Evolutionary conservation across 2,888 invertebrate genomes (phyloP), one percentile per base, ranked within the genome.

Genomic region (Neoascia interrupta): DNA sequence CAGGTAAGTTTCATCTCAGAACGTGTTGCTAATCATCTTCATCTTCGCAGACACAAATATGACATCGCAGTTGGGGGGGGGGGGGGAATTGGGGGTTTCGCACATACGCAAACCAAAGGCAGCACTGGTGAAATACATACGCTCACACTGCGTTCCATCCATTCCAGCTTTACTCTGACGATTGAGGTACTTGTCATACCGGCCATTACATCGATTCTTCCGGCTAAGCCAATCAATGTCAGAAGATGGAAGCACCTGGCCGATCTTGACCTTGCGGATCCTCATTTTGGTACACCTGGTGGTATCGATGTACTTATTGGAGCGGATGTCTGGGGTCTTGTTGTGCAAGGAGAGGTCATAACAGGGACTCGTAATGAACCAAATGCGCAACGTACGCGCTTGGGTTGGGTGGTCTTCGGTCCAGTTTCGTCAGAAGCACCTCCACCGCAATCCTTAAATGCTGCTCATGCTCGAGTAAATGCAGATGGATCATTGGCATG

Each of bases 161-260:
- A 26, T 45, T 70, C 47, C n/a, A 47, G 16, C 28, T 53, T 10
- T 34, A 39, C n/a, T n/a, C 21, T 31, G n/a, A n/a, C 11, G 2
- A 13, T 39, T 13, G 11, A 15, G 10, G 18, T 21, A 15, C 39
- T 34, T 4, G 26, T 37, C 21, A 3, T 63, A 11, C 31, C 19
- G 10, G 28, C 37, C 4, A n/a, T 70, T 1, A 49, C 47, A 18
- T 51, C 60, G 75, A 11, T 31, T 34, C 16, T 81, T 61, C 63
- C 82, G 70, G 39, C 63, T 58, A 21, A 81, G 81, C 34, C 45
- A 60, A 26, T 83, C 69, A 81, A 81, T 80, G 2, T 66, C 56
- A 19, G 53, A 70, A 21, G 61, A 66, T 8, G 72, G 82, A n/a
- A 51, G 19, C 81, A 82, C n/a, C 34, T 83, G 1, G 36, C 56